Evolutionary conservation across 2,797 vertebrate genomes (phyloP).

Genomic region (Anableps anableps): DNA sequence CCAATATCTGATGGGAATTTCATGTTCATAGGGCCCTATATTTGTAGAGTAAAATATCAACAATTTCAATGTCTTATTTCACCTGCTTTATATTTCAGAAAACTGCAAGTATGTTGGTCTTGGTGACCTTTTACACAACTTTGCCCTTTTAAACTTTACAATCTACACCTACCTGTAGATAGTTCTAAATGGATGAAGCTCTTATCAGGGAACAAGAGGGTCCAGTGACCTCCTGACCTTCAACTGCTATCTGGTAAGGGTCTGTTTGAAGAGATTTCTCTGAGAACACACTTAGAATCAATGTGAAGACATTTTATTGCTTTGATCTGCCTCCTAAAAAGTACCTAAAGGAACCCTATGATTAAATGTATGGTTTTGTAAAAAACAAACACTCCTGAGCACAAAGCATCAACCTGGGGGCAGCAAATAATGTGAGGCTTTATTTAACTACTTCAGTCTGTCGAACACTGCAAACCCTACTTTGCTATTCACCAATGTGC

Average conservation of each 20-base stretch:
- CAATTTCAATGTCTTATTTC: background rate
- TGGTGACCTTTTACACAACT: conserved; percentile 65
- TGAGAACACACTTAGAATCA: conserved; percentile 48
- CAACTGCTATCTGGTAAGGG: conserved; percentile 62
- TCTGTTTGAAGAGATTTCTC: conserved; percentile 69
- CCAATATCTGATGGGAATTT: background rate
- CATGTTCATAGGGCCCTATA: background rate
- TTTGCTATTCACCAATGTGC: conserved; percentile 59
- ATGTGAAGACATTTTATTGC: background rate
- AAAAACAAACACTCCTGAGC: conserved; percentile 13
- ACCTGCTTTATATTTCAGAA: background rate
- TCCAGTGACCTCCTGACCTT: conserved; percentile 57
- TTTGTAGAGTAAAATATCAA: background rate
- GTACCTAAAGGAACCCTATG: background rate
- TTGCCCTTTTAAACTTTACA: conserved; percentile 67
- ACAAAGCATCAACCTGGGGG: conserved; percentile 26
- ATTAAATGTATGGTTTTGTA: background rate
- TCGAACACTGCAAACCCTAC: conserved; percentile 49
- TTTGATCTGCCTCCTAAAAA: conserved; percentile 11
- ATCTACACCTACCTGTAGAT: conserved; percentile 67
- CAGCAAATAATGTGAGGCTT: conserved; percentile 23
- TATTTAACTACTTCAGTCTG: conserved; percentile 49
- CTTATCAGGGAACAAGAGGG: conserved; percentile 70
- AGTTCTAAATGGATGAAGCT: conserved; percentile 65
- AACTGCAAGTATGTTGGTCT: conserved; percentile 4